Percentiles rank a stretch among this genome's conserved stretches.
Evolutionary conservation across 1,140 invertebrate species (phyloP).

Genomic region (Tachypleus tridentatus): DNA sequence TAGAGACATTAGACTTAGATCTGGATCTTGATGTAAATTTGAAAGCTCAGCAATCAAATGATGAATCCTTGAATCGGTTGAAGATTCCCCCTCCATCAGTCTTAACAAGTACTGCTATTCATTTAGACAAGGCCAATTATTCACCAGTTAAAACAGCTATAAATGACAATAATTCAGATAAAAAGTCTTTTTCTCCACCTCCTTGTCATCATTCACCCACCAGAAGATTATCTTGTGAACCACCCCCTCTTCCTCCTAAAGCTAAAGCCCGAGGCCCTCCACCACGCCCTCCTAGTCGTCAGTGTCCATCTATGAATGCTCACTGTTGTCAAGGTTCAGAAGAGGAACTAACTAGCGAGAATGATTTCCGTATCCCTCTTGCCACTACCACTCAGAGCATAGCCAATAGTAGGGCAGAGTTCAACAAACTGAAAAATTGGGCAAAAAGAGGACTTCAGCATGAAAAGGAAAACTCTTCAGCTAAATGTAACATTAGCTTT

Average conservation of each 20-base stretch:
- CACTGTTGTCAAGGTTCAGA: too few relatives aligned
- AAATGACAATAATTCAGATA: neutral
- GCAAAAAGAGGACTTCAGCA: too few relatives aligned
- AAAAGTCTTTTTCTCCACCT: slow-evolving; percentile 1
- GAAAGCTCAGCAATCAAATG: slow-evolving; percentile 8
- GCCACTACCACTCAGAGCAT: too few relatives aligned
- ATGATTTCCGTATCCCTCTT: too few relatives aligned
- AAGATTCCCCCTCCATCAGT: slow-evolving; percentile 7
- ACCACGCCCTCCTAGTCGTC: slow-evolving; percentile 17
- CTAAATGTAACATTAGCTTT: too few relatives aligned
- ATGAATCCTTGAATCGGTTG: slow-evolving; percentile 14
- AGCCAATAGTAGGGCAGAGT: too few relatives aligned
- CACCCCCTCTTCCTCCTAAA: slow-evolving; percentile 19
- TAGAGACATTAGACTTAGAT: slow-evolving; percentile 17
- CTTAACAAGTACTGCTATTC: slow-evolving; percentile 1
- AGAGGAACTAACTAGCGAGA: too few relatives aligned
- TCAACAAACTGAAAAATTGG: too few relatives aligned
- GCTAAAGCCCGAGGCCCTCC: slow-evolving; percentile 16
- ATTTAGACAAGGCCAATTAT: slow-evolving; percentile 11
- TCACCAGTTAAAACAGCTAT: neutral
- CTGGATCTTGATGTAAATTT: slow-evolving; percentile 17
- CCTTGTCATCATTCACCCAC: neutral
- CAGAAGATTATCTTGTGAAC: slow-evolving; percentile 16
- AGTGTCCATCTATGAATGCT: neutral
- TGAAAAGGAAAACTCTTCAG: too few relatives aligned